Evolutionary conservation across 2,888 invertebrate genomes (phyloP).

Genomic region (Xanthia togata): DNA sequence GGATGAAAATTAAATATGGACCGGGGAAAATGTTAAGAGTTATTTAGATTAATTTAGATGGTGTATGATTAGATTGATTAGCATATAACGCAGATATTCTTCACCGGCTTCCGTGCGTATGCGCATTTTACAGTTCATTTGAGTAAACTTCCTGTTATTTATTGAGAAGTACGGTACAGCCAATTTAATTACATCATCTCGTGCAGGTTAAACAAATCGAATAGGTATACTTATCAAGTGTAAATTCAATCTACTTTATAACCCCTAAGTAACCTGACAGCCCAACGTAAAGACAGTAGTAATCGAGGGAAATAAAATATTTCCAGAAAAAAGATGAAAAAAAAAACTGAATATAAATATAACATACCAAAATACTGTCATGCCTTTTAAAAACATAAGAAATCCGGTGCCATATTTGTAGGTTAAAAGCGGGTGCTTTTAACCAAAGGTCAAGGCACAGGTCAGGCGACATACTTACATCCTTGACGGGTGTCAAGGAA

Average conservation of each 20-base stretch:
- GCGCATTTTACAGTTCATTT: conserved; percentile 22
- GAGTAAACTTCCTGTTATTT: conserved; percentile 26
- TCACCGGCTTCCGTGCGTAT: conserved; percentile 1
- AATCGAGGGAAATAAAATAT: too few species aligned
- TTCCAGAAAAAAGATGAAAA: neutral
- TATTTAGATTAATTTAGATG: neutral
- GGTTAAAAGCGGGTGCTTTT: conserved; percentile 56
- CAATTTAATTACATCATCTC: neutral
- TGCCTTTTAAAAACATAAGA: neutral
- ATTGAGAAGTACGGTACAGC: conserved; percentile 18
- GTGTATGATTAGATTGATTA: conserved; percentile 2
- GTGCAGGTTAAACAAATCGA: neutral
- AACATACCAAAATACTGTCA: neutral
- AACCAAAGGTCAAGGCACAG: too few species aligned
- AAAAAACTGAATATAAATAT: conserved; percentile 4
- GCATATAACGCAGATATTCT: conserved; percentile 1
- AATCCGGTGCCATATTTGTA: conserved; percentile 55
- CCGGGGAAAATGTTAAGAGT: neutral
- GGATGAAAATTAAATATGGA: neutral
- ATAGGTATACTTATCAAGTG: neutral
- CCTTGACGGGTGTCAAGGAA: conserved; percentile 71
- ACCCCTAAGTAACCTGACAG: neutral
- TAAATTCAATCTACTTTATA: conserved; percentile 11
- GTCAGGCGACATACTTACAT: too few species aligned
- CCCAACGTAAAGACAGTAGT: neutral